Evolutionary conservation across 2,888 invertebrate genomes (phyloP).

Genomic region (Himalopsyche anomala): DNA sequence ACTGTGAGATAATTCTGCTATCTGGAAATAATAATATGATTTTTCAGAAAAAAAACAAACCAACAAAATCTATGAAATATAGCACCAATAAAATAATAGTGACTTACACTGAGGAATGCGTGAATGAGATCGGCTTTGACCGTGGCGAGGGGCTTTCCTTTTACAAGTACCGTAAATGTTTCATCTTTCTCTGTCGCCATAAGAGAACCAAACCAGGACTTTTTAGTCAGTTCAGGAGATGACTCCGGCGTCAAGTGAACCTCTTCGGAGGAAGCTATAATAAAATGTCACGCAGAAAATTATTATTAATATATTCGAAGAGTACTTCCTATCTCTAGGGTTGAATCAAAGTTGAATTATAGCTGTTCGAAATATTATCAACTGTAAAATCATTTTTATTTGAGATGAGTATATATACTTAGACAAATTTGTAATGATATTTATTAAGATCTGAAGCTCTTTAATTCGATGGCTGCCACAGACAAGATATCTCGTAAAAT

Average conservation of each 20-base stretch:
- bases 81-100: background rate
- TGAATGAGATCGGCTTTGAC: conserved; percentile 99
- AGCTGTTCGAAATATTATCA: too few relatives aligned
- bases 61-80: background rate
- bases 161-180: conserved; percentile 96
- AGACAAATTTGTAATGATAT: too few relatives aligned
- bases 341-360: too few relatives aligned
- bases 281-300: background rate
- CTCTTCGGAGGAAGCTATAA: conserved; percentile 89
- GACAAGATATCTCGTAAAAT: too few relatives aligned
- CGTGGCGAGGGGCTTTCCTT: conserved; percentile 96
- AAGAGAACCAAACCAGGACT: conserved; percentile 99
- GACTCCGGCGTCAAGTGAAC: conserved; percentile 96
- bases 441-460: too few relatives aligned
- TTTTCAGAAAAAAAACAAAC: conserved; percentile 39
- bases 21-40: conserved; percentile 76
- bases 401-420: too few relatives aligned
- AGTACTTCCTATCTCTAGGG: too few relatives aligned
- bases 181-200: conserved; percentile 99
- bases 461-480: too few relatives aligned
- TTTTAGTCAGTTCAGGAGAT: conserved; percentile 96
- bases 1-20: conserved; percentile 97
- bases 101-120: conserved; percentile 96
- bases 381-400: too few relatives aligned
- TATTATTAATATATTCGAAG: background rate